phyloP scores from a whole-genome alignment of 2,797 vertebrate genomes.

The Sciurus vulgaris region DNA sequence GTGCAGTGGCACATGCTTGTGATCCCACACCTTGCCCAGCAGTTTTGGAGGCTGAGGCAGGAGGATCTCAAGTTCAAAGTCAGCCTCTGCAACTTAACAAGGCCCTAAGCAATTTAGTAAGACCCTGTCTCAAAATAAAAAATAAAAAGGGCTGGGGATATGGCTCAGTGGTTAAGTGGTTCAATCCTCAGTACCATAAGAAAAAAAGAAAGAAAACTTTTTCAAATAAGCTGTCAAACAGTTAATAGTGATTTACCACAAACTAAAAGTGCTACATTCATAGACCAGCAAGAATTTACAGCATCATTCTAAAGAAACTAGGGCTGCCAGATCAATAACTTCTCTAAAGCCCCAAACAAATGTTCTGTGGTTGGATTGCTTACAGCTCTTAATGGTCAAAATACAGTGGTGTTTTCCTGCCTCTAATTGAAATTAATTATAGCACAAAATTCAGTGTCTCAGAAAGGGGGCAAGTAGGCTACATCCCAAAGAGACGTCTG shows the following conservation, averaged over 20 bases:
- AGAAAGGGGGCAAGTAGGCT: neutral
- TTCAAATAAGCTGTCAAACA: constrained; percentile 39
- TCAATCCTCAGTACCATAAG: too few species aligned
- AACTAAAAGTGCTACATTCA: neutral
- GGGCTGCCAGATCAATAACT: neutral
- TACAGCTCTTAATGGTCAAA: neutral
- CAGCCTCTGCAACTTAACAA: too few species aligned
- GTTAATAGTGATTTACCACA: neutral
- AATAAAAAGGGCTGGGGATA: too few species aligned
- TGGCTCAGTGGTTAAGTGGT: too few species aligned
- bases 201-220: neutral
- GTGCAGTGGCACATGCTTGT: too few species aligned
- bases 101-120: too few species aligned
- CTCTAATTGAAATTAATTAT: constrained; percentile 16
- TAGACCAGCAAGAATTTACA: neutral
- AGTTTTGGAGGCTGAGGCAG: too few species aligned
- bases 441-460: neutral
- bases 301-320: neutral
- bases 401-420: neutral
- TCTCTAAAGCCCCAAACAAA: neutral
- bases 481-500: neutral
- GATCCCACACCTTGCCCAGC: too few species aligned
- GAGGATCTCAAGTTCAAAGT: too few species aligned
- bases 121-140: too few species aligned
- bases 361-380: neutral